Evolutionary conservation across 2,888 invertebrate genomes (phyloP).

Genomic region (Sialis fuliginosa): DNA sequence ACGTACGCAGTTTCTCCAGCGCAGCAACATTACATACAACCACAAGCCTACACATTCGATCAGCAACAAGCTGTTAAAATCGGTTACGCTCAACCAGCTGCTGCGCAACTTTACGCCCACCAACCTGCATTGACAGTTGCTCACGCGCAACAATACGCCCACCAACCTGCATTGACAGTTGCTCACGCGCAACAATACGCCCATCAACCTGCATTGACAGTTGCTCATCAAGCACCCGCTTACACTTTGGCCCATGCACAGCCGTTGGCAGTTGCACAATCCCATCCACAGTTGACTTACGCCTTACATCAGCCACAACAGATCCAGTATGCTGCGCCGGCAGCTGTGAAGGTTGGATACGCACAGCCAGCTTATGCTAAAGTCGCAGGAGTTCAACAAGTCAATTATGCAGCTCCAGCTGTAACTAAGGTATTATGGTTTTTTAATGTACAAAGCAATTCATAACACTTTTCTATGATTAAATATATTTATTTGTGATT

Average conservation of each 20-base stretch:
- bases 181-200: constrained; percentile 11
- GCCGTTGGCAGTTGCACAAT: not conserved
- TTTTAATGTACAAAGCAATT: not conserved
- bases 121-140: constrained; percentile 9
- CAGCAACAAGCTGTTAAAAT: not conserved
- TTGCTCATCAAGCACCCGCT: not conserved
- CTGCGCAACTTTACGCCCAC: constrained; percentile 8
- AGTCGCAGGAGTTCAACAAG: constrained; percentile 8
- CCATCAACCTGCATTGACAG: constrained; percentile 2
- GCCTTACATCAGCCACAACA: constrained; percentile 3
- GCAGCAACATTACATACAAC: constrained; percentile 1
- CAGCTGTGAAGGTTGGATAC: constrained; percentile 1
- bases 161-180: constrained; percentile 6
- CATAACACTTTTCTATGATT: too few species aligned
- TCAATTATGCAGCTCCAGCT: constrained; percentile 1
- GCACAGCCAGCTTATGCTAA: constrained; percentile 3
- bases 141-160: constrained; percentile 12
- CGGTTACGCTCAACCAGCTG: constrained; percentile 6
- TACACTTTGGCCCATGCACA: not conserved
- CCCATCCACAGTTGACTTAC: not conserved
- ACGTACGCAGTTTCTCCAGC: not conserved
- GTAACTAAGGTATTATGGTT: not conserved
- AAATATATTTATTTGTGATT: too few species aligned
- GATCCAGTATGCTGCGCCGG: constrained; percentile 8
- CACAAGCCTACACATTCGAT: not conserved